Evolutionary conservation across 2,113 vertebrate species (phyloP).

Genomic region (Cyprinodon brontotheroides): DNA sequence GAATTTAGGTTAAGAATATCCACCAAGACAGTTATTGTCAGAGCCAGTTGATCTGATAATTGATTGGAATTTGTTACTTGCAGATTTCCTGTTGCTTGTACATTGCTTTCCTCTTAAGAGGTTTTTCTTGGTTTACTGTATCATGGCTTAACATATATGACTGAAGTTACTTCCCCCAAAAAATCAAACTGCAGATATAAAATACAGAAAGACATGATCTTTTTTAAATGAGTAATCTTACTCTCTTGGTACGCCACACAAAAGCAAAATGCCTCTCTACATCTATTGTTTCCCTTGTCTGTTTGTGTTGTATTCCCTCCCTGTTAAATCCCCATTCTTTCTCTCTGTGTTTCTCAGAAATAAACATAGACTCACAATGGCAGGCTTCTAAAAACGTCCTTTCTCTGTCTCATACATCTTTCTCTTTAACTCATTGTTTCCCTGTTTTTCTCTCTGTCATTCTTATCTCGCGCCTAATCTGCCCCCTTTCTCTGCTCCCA

Average conservation of each 20-base stretch:
- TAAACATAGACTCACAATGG: conserved; percentile 53
- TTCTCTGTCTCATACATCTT: conserved; percentile 40
- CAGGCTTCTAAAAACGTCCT: conserved; percentile 64
- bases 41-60: too few species aligned
- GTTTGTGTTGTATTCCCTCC: conserved; percentile 49
- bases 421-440: conserved; percentile 36
- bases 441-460: not conserved
- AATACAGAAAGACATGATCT: conserved; percentile 29
- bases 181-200: conserved; percentile 18
- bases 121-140: conserved; percentile 6
- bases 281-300: conserved; percentile 51
- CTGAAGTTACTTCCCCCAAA: conserved; percentile 26
- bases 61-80: too few species aligned
- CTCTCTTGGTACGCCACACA: conserved; percentile 30
- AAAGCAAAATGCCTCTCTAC: conserved; percentile 39
- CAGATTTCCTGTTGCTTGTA: too few species aligned
- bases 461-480: conserved; percentile 54
- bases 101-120: too few species aligned
- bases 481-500: conserved; percentile 36
- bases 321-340: conserved; percentile 52
- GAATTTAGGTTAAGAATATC: too few species aligned
- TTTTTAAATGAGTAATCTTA: conserved; percentile 51
- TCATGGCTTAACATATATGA: conserved; percentile 21
- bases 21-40: too few species aligned
- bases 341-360: conserved; percentile 22